Percentiles rank a stretch among this genome's conserved stretches.
Conservation (phyloP, 1,140 invertebrate species). For the Drosophila pseudoobscura region DNA sequence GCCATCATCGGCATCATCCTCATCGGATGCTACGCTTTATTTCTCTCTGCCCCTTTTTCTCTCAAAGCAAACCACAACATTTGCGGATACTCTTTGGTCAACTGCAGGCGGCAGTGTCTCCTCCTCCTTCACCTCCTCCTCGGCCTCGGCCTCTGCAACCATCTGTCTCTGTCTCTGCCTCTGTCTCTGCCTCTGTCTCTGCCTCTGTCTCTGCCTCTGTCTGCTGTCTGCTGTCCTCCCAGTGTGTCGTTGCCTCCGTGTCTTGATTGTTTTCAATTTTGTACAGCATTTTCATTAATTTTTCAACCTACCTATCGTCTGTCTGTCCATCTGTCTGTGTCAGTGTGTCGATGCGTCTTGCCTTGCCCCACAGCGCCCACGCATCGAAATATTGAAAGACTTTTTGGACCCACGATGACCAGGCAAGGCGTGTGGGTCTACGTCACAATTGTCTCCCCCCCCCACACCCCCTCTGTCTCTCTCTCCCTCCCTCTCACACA, state of each 20-base stretch:
- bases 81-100: conserved; percentile 78
- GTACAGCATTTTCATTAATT: conserved; percentile 79
- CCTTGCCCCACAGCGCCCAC: conserved; percentile 49
- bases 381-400: conserved; percentile 73
- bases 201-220: conserved; percentile 1
- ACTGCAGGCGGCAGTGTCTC: conserved; percentile 66
- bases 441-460: conserved; percentile 8
- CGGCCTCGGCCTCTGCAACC: no score
- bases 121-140: neutral
- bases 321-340: conserved; percentile 42
- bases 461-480: neutral
- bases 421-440: conserved; percentile 13
- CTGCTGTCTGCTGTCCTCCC: no score
- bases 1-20: conserved; percentile 36
- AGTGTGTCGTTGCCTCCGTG: conserved; percentile 24
- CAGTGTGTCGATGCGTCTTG: conserved; percentile 57
- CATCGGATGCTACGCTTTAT: conserved; percentile 46
- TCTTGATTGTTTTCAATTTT: conserved; percentile 77
- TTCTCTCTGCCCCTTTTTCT: conserved; percentile 39
- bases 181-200: neutral
- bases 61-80: conserved; percentile 69
- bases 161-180: conserved; percentile 7
- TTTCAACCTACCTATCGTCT: conserved; percentile 51
- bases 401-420: conserved; percentile 53
- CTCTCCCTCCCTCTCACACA: conserved; percentile 18